Conservation (phyloP, 2,113 vertebrate species). For the Lophochroa leadbeateri region DNA sequence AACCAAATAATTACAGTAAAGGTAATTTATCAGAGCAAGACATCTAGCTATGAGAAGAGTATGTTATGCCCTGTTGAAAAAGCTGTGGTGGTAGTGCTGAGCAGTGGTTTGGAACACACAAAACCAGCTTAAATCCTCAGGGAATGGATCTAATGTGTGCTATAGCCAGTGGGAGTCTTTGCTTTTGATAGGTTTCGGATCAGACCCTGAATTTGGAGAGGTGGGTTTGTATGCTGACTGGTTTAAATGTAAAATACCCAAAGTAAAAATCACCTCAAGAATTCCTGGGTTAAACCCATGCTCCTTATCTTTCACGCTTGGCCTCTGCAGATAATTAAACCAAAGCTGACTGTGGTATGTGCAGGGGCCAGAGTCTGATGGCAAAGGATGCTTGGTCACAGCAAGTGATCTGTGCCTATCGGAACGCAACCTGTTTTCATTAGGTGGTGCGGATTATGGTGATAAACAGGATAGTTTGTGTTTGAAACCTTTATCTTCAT, state of each 20-base stretch:
- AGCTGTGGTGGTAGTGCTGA: background rate
- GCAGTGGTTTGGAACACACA: background rate
- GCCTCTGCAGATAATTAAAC: conserved; percentile 32
- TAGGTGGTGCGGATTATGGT: background rate
- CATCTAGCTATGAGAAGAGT: background rate
- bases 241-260: background rate
- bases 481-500: background rate
- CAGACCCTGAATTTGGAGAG: background rate
- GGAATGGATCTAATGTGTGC: background rate
- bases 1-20: background rate
- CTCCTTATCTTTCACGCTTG: background rate
- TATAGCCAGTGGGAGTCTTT: background rate
- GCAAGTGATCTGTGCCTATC: background rate
- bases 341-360: background rate
- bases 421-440: background rate
- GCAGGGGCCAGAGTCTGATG: background rate
- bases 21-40: background rate
- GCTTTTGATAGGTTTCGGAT: background rate
- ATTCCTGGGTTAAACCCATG: background rate
- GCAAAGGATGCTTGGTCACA: background rate
- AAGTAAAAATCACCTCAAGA: background rate
- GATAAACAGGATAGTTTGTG: background rate
- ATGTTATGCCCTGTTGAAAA: background rate
- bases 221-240: background rate
- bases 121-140: background rate